Conservation (phyloP, 2,113 vertebrate species). For the Pygoscelis adeliae region DNA sequence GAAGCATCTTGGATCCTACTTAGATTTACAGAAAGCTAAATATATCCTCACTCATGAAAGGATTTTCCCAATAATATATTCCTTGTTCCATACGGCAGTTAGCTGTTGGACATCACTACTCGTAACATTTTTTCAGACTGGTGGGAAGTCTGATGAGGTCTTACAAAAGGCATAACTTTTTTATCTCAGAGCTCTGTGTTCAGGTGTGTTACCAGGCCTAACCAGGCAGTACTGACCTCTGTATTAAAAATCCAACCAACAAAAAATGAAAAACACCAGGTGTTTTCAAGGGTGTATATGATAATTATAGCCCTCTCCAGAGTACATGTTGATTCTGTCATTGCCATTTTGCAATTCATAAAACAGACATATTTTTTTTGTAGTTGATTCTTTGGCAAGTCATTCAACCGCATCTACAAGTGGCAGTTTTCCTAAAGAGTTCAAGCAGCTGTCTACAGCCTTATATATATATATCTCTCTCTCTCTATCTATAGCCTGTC, state of each 20-base stretch:
- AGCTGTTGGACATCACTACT: neutral
- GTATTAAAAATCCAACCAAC: neutral
- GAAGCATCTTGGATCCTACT: neutral
- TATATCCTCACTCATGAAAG: neutral
- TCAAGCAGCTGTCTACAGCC: neutral
- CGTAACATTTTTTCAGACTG: neutral
- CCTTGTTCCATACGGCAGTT: neutral
- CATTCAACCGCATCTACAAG: neutral
- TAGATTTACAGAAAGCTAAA: neutral
- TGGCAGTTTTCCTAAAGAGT: neutral
- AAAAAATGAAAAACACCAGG: neutral
- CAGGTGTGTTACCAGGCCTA: neutral
- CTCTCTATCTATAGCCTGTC: neutral
- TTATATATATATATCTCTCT: neutral
- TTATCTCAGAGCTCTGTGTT: neutral
- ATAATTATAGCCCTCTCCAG: neutral
- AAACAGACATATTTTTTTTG: neutral
- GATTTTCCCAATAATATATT: neutral
- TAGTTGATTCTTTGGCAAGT: neutral
- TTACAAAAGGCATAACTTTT: neutral
- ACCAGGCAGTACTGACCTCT: neutral
- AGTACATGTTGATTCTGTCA: neutral
- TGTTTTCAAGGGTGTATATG: neutral
- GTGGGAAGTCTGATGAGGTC: neutral
- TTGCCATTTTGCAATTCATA: neutral